Evolutionary conservation across 2,888 invertebrate species (phyloP), one percentile per base, ranked within the genome.

Genomic region (Caenorhabditis wallacei): DNA sequence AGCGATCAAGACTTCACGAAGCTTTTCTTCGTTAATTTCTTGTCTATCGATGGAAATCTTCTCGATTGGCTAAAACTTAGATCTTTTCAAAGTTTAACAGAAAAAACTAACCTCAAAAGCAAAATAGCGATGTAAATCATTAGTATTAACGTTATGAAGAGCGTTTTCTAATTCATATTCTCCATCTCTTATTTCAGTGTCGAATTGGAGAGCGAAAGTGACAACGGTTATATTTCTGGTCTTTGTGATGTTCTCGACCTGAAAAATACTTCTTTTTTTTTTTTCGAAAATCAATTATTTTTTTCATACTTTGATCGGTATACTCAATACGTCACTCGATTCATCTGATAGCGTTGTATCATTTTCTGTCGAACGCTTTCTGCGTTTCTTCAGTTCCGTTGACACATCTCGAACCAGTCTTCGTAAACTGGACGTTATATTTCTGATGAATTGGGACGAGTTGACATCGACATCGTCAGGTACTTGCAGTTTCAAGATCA

Each of bases 401-500:
- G 40, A 43, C 11, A 74, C 68, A 24, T 79, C 63, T 46, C 64
- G 40, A 46, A 79, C 74, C n/a, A 82, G 48, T 46, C 74, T 18
- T 37, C 56, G 48, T 46, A 82, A 48, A 53, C 79, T 82, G 22
- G 40, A 30, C 18, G 79, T 79, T 16, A 82, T 54, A n/a, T 79
- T 82, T 40, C 24, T 66, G 10, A 66, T 37, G 53, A 82, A 82
- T 43, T 82, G 57, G 8, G 43, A n/a, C 16, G 74, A 74, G 48
- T 69, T 53, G 1, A 74, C 74, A 40, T 79, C 51, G 16, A 82
- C 40, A 26, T 66, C 70, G 20, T 74, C 74, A 0, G 82, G 82
- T 1, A 82, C 70, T 56, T 75, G 43, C 63, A 82, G 51, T 74
- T 74, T 82, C 8, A 82, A 53, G 11, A 82, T 56, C 22, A 82